These are phyloP conservation scores for Mantis religiosa DNA, from an alignment of 2,888 invertebrate species.

Conservation along the genomic window DNA sequence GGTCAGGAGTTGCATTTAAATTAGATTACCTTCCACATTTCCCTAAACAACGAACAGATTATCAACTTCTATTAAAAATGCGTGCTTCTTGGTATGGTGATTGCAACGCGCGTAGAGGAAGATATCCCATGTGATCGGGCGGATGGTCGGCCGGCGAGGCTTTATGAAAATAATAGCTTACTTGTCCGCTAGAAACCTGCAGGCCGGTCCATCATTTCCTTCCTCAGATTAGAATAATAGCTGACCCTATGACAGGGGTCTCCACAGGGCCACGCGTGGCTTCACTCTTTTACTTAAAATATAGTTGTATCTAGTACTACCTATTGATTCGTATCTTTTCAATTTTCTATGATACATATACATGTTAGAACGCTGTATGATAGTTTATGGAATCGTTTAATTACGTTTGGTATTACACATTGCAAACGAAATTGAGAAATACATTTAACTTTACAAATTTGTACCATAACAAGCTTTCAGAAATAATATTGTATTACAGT, in stretches of 20 bases:
- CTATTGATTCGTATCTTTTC: too few species aligned
- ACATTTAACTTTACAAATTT: too few species aligned
- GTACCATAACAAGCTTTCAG: too few species aligned
- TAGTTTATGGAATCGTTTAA: too few species aligned
- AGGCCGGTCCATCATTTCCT: background rate
- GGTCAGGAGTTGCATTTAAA: background rate
- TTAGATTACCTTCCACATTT: background rate
- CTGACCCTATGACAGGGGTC: constrained; percentile 5
- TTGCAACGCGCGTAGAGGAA: background rate
- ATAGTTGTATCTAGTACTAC: too few species aligned
- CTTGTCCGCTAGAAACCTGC: background rate
- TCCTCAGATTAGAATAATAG: constrained; percentile 17
- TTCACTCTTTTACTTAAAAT: background rate
- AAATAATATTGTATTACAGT: too few species aligned
- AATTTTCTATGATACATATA: too few species aligned
- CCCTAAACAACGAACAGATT: constrained; percentile 1
- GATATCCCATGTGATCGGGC: background rate
- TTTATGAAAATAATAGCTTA: constrained; percentile 18
- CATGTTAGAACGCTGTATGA: too few species aligned
- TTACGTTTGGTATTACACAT: too few species aligned
- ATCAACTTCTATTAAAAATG: background rate
- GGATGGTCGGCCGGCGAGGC: background rate
- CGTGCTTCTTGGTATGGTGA: background rate
- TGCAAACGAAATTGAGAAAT: too few species aligned
- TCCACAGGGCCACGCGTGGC: background rate